These are phyloP conservation scores for Colistium nudipinnis DNA, from an alignment of 2,113 vertebrate genomes.

Conservation along the genomic window DNA sequence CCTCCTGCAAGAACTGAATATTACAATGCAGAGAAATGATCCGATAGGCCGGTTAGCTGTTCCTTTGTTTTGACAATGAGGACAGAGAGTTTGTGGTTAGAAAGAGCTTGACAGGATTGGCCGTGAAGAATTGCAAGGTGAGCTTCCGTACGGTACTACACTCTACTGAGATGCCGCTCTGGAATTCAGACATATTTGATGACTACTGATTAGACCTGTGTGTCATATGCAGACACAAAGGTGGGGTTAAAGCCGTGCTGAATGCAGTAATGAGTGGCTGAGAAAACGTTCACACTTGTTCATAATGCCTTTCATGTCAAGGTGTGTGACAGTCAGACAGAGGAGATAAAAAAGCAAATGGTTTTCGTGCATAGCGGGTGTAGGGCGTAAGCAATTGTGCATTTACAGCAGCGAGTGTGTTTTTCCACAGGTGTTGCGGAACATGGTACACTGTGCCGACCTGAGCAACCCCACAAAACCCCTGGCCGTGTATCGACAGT, in stretches of 20 bases:
- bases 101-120: background rate
- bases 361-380: background rate
- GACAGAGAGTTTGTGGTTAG: conserved; percentile 1
- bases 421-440: conserved; percentile 87
- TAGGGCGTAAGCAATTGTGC: background rate
- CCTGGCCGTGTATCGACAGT: conserved; percentile 90
- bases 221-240: too few relatives aligned
- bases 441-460: conserved; percentile 95
- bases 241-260: too few relatives aligned
- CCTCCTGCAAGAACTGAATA: background rate
- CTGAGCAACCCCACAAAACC: conserved; percentile 95
- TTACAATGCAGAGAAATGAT: background rate
- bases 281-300: too few relatives aligned
- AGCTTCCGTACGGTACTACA: too few relatives aligned
- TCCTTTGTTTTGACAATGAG: background rate
- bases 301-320: background rate
- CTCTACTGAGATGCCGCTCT: background rate
- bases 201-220: background rate
- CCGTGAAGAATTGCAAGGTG: background rate
- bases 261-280: too few relatives aligned
- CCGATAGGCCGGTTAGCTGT: background rate
- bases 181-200: conserved; percentile 14
- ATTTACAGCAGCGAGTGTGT: background rate
- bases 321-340: background rate
- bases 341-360: background rate